Evolutionary conservation across 2,797 vertebrate genomes (phyloP).

Genomic region (Enteromius trimaculatus): DNA sequence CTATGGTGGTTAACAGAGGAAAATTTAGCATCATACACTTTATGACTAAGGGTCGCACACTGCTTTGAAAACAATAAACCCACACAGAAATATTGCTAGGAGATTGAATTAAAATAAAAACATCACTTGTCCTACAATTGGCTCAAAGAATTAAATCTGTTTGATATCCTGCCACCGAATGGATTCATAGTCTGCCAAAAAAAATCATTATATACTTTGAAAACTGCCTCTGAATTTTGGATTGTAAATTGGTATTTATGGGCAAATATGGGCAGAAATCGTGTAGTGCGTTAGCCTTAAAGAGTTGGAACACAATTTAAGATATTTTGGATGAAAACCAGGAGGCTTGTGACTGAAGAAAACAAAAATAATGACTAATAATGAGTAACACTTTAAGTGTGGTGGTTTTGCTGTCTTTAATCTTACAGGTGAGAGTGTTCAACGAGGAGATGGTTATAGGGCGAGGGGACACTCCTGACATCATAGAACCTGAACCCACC

Average conservation of each 20-base stretch:
- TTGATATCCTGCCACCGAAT: not conserved
- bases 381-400: not conserved
- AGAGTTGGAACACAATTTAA: no score
- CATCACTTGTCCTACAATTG: not conserved
- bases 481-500: slow-evolving; percentile 71
- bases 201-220: not conserved
- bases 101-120: not conserved
- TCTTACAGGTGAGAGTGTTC: slow-evolving; percentile 28
- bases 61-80: no score
- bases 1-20: not conserved
- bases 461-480: slow-evolving; percentile 58
- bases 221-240: not conserved
- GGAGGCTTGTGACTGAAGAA: no score
- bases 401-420: not conserved
- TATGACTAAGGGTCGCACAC: not conserved
- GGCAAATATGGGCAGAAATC: not conserved
- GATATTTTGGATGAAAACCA: no score
- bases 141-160: not conserved
- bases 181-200: not conserved
- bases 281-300: not conserved
- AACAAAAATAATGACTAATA: no score
- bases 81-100: not conserved
- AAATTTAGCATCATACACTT: not conserved
- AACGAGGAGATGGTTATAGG: slow-evolving; percentile 46
- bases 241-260: no score